phyloP scores from a whole-genome alignment of 2,888 invertebrate species.

The Phorcus lineatus region DNA sequence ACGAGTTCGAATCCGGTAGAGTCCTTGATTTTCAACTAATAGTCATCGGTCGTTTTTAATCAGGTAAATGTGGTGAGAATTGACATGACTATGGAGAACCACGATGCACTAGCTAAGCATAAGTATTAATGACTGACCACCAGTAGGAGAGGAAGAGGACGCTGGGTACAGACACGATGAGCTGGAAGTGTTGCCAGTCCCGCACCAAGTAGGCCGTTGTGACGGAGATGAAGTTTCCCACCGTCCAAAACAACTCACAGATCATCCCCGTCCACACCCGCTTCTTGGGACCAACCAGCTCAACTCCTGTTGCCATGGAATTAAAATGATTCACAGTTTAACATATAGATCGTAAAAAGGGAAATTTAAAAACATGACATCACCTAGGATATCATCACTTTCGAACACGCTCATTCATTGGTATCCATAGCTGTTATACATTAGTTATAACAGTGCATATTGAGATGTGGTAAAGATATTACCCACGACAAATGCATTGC shows the following conservation, averaged over 20 bases:
- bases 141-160: not conserved
- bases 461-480: not conserved
- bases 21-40: too few species aligned
- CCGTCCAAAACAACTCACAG: not conserved
- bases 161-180: not conserved
- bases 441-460: not conserved
- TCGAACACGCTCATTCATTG: too few species aligned
- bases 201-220: not conserved
- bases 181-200: not conserved
- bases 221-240: not conserved
- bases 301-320: constrained; percentile 33
- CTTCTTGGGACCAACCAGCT: constrained; percentile 38
- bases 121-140: not conserved
- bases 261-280: constrained; percentile 36
- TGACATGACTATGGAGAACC: too few species aligned
- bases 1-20: too few species aligned
- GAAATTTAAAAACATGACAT: too few species aligned
- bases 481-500: not conserved
- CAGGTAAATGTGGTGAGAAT: too few species aligned
- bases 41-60: too few species aligned
- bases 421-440: too few species aligned
- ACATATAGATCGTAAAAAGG: too few species aligned
- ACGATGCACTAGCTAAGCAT: too few species aligned
- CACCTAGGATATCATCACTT: too few species aligned
- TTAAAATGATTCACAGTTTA: too few species aligned